These are phyloP conservation scores for Apotomis betuletana DNA, from an alignment of 2,888 invertebrate species.

Conservation along the genomic window DNA sequence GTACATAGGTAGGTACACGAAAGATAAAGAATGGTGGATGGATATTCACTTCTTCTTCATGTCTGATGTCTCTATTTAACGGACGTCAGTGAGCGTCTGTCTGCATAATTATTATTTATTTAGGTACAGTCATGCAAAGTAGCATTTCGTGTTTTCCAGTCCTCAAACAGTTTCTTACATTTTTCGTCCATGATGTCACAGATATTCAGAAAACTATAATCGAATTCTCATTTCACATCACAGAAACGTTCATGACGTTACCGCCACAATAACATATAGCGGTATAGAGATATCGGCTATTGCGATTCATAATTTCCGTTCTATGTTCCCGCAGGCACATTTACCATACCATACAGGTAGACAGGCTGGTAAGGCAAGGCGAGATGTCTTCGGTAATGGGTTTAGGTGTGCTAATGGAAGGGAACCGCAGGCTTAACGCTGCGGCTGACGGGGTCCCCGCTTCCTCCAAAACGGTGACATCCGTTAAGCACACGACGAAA, in stretches of 20 bases:
- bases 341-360: constrained; percentile 25
- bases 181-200: too few relatives aligned
- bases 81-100: too few relatives aligned
- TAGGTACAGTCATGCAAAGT: too few relatives aligned
- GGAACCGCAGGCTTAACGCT: constrained; percentile 71
- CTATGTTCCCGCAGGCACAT: constrained; percentile 11
- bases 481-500: constrained; percentile 46
- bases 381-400: constrained; percentile 68
- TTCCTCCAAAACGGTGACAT: constrained; percentile 59
- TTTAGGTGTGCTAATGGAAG: constrained; percentile 75
- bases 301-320: constrained; percentile 39
- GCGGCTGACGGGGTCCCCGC: constrained; percentile 62
- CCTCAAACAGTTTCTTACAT: too few relatives aligned
- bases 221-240: too few relatives aligned
- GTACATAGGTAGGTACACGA: neutral
- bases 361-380: constrained; percentile 44
- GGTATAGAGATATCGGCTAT: neutral
- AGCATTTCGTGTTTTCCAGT: too few relatives aligned
- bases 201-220: too few relatives aligned
- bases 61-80: too few relatives aligned
- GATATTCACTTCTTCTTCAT: too few relatives aligned
- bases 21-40: too few relatives aligned
- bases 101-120: too few relatives aligned
- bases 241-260: neutral
- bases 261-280: neutral